Evolutionary conservation across 2,888 invertebrate species (phyloP), one percentile per base, ranked within the genome.

Genomic region (Chloromyia formosa): DNA sequence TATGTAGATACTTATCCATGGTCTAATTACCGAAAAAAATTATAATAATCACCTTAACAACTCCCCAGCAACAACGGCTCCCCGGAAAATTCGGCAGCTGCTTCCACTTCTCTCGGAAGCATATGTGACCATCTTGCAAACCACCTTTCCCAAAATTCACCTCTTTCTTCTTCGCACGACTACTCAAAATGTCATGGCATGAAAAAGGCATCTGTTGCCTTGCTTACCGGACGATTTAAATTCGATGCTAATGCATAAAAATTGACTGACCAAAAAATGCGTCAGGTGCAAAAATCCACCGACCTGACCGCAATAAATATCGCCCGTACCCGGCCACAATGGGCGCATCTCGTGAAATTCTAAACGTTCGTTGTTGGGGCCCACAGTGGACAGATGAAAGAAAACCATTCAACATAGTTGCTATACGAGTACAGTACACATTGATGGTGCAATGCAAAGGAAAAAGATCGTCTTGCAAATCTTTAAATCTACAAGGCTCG

Each of bases 161-260:
- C 42, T 16, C 16, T 16, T 62, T 62, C 27, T 14, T 10, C n/a
- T 23, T 12, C 16, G 7, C 18, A 62, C 42, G 18, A 62, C 2
- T 35, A 35, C 27, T 35, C 3, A 35, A 35, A 35, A 35, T 35
- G 27, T 35, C 27, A 35, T 35, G 27, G 27, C 27, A 35, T 35
- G 69, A 27, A 40, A 71, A 40, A 35, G 56, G 40, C 71, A 71
- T 71, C 71, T 71, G 71, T 71, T n/a, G 35, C 71, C 58, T 71
- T 45, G 40, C 56, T 71, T 71, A 53, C 56, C 40, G 71, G 71
- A 40, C 56, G 71, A 71, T 71, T 71, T 71, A 71, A 71, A 40
- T 71, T 71, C 71, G 58, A 71, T 56, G 71, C 58, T 56, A 40
- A 69, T 69, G 69, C 71, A 71, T 58, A 71, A 71, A 71, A 71